A percentile compares a stretch with the other conserved stretches of the same genome.
phyloP scores from a whole-genome alignment of 2,888 invertebrate species.

The Tromatobia lineatoria region DNA sequence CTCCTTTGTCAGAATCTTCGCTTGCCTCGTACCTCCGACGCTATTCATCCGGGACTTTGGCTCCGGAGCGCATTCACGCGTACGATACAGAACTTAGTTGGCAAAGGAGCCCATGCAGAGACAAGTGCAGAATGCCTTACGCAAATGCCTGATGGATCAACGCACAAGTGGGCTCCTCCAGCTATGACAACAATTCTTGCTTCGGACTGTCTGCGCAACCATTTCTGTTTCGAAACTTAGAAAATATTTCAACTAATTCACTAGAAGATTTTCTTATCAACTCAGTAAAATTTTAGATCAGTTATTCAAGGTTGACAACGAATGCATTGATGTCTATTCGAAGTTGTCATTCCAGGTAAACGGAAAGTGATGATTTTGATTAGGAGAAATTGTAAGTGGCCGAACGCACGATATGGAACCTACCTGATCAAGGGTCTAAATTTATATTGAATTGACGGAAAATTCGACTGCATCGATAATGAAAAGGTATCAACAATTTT shows the following conservation, averaged over 20 bases:
- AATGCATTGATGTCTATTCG: too few relatives aligned
- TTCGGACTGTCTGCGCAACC: background rate
- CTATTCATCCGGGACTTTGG: conserved; percentile 61
- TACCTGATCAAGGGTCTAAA: too few relatives aligned
- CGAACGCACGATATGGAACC: too few relatives aligned
- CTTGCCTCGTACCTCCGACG: conserved; percentile 35
- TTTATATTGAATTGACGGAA: too few relatives aligned
- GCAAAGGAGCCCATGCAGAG: conserved; percentile 59
- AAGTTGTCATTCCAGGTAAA: background rate
- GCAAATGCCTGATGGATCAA: conserved; percentile 76
- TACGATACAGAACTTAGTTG: conserved; percentile 61
- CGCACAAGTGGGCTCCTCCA: conserved; percentile 79
- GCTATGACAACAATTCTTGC: conserved; percentile 17
- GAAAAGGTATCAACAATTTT: too few relatives aligned
- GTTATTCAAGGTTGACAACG: too few relatives aligned
- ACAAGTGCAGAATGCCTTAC: conserved; percentile 84
- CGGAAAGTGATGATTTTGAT: background rate
- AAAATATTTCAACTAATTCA: too few relatives aligned
- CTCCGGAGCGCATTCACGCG: conserved; percentile 78
- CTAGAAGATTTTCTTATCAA: too few relatives aligned
- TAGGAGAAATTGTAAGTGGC: too few relatives aligned
- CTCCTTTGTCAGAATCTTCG: conserved; percentile 72
- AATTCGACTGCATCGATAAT: too few relatives aligned
- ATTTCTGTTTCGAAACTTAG: too few relatives aligned
- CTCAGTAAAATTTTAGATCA: too few relatives aligned